phyloP scores from a whole-genome alignment of 2,888 invertebrate genomes.

The Ametastegia equiseti region DNA sequence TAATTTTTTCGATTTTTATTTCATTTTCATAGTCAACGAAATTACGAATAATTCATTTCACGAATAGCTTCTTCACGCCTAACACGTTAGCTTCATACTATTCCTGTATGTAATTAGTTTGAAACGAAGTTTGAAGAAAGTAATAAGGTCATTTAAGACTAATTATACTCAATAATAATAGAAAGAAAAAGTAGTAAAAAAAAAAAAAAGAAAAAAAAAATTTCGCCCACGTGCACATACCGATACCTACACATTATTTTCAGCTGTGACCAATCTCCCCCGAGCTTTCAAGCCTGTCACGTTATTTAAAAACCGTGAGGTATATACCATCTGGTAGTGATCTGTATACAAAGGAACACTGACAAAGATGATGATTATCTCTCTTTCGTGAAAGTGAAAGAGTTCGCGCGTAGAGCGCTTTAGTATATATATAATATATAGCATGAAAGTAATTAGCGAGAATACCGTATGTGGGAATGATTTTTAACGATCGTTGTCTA shows the following conservation, averaged over 20 bases:
- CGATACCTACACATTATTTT: neutral
- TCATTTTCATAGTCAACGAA: neutral
- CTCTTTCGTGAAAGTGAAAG: constrained; percentile 13
- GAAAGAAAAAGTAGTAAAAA: too few relatives aligned
- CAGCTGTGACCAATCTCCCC: neutral
- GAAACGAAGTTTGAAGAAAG: neutral
- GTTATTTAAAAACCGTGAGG: too few relatives aligned
- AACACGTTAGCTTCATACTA: neutral
- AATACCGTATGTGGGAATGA: neutral
- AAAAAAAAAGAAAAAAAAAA: neutral
- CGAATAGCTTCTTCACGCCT: neutral
- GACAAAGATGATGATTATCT: neutral
- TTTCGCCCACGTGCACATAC: neutral
- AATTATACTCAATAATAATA: neutral
- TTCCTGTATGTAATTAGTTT: neutral
- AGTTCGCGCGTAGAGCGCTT: too few relatives aligned
- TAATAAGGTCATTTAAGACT: neutral
- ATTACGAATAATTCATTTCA: neutral
- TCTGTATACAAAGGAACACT: too few relatives aligned
- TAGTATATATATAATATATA: too few relatives aligned
- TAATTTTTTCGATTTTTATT: neutral
- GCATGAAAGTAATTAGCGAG: neutral
- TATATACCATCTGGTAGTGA: neutral
- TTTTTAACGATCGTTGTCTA: neutral
- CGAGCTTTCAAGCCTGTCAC: neutral